These are phyloP conservation scores for Danio choprae DNA, from an alignment of 2,797 vertebrate genomes.

Conservation along the genomic window DNA sequence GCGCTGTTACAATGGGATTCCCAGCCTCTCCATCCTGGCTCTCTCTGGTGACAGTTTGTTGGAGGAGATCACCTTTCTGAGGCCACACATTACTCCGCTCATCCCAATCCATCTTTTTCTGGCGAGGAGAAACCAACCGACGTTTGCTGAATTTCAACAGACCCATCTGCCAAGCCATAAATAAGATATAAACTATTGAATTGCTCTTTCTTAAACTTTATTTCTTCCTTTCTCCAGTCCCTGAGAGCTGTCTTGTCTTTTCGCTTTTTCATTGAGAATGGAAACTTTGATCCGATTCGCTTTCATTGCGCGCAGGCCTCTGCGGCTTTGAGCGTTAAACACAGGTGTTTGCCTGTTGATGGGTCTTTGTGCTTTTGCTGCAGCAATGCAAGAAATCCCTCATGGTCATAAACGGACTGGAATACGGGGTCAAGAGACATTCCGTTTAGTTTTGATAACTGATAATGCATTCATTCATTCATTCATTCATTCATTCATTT, in stretches of 20 bases:
- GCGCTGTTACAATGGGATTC: constrained; percentile 57
- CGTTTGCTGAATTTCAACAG: constrained; percentile 6
- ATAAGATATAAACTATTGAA: constrained; percentile 53
- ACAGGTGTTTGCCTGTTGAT: background rate
- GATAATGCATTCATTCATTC: background rate
- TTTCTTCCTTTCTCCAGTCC: constrained; percentile 8
- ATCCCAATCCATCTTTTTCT: constrained; percentile 39
- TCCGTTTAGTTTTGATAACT: background rate
- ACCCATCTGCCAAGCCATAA: constrained; percentile 8
- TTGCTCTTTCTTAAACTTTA: constrained; percentile 40
- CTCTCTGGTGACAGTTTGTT: constrained; percentile 60
- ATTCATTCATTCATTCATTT: no score
- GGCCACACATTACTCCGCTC: constrained; percentile 56
- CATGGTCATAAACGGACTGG: background rate
- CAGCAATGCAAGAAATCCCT: background rate
- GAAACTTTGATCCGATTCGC: background rate
- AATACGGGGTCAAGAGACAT: background rate
- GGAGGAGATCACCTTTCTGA: constrained; percentile 52
- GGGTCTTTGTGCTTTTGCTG: background rate
- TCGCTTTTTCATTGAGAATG: constrained; percentile 18
- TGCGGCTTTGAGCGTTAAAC: constrained; percentile 27
- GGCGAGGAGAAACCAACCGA: constrained; percentile 11
- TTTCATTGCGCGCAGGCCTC: background rate
- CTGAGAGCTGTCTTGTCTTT: constrained; percentile 18
- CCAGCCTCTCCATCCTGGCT: constrained; percentile 52